Base-by-base conservation (phyloP, 2,888 invertebrate species). In the Oscheius sp. region DNA sequence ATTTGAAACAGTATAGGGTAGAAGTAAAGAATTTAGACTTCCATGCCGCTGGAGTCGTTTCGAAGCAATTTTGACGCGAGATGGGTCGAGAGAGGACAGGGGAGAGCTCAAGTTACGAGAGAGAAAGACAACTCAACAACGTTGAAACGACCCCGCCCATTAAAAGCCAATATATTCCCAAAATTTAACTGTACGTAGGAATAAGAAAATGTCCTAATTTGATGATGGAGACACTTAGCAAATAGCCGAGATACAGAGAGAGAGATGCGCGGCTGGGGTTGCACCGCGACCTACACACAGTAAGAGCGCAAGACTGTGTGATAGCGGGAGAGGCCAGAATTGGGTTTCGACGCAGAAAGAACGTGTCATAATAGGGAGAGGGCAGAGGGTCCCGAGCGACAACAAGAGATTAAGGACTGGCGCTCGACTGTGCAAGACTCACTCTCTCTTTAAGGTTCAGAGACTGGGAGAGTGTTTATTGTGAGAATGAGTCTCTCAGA, bases 131-230 rank as follows among this genome's bases (percentile, higher is more conserved):
- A 42, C 42, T 7, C 42, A 7, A 42, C 3, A 42, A 42, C 7
- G 3, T 42, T 42, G 3, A 42, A 42, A 7, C 42, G 42, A 42
- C 42, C 7, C 42, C 42, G 42, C 42, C 42, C 21, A 21, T 21
- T 42, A 3, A 3, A 42, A 42, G 42, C 7, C 3, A 42, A 42
- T 5, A 42, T 5, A 42, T 3, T 3, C 3, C 3, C 42, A 42
- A 42, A 42, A 42, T 3, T 21, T 21, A 21, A 0, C 21, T 42
- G 7, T 42, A 42, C 4, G 42, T 3, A 42, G 7, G 50, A 63
- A 63, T 53, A 53, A 68, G 55, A 55, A 68, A 68, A 68, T 55
- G 68, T 68, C 68, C 68, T 68, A 68, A 68, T 68, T 68, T 68
- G 68, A 68, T 68, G 68, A 68, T 68, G 68, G 53, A 35, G 55